These are phyloP conservation scores for Pachliopta kotzebuea DNA, from an alignment of 2,888 invertebrate species.

Conservation along the genomic window DNA sequence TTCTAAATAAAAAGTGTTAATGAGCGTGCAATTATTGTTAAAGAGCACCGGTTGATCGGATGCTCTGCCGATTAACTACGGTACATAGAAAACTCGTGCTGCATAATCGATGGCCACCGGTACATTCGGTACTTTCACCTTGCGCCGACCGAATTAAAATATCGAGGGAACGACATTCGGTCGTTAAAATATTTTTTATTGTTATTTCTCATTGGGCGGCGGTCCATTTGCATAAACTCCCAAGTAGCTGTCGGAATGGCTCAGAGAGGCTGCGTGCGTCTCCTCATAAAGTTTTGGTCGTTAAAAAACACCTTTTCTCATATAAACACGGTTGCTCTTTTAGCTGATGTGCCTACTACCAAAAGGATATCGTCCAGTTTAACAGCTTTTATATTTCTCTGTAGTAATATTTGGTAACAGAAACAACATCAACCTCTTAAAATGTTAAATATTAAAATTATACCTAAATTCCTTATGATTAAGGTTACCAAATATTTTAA, in stretches of 20 bases:
- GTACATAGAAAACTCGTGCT: conserved; percentile 34
- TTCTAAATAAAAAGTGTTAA: background rate
- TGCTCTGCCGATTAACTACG: conserved; percentile 34
- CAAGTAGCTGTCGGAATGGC: conserved; percentile 61
- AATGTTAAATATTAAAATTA: background rate
- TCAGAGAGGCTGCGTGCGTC: conserved; percentile 45
- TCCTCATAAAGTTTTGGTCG: conserved; percentile 63
- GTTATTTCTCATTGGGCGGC: conserved; percentile 53
- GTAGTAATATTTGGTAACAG: background rate
- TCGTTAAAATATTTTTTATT: conserved; percentile 47
- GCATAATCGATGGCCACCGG: conserved; percentile 44
- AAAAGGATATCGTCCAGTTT: conserved; percentile 3
- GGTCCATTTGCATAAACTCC: conserved; percentile 64
- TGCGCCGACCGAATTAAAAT: conserved; percentile 48
- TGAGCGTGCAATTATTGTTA: conserved; percentile 21
- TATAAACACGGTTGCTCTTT: conserved; percentile 37
- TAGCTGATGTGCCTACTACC: conserved; percentile 23
- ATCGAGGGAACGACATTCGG: conserved; percentile 47
- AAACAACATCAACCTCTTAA: background rate
- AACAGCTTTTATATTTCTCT: conserved; percentile 5
- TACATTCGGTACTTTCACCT: conserved; percentile 51
- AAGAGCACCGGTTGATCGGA: conserved; percentile 25
- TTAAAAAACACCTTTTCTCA: conserved; percentile 70
- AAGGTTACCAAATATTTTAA: no score
- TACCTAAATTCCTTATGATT: no score